Percentiles rank a stretch among this genome's conserved stretches.
Conservation (phyloP, 2,113 vertebrate species). For the Corapipo altera region DNA sequence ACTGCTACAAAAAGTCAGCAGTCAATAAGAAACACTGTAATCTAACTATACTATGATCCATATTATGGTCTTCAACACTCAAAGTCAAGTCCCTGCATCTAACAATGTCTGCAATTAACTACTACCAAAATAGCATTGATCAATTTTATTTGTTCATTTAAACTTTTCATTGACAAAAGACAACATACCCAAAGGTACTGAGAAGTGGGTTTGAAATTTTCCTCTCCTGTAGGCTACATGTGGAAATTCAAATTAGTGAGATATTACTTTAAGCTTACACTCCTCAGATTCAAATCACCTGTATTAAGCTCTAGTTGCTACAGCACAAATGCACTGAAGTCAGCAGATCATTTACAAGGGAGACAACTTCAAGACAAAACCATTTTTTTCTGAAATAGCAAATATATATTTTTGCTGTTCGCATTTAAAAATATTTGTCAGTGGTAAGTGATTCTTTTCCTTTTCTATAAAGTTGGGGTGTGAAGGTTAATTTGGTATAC, state of each 20-base stretch:
- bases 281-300: not conserved
- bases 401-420: not conserved
- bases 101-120: not conserved
- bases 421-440: not conserved
- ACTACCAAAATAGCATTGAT: not conserved
- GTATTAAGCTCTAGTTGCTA: not conserved
- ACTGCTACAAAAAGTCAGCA: not conserved
- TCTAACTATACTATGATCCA: not conserved
- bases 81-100: not conserved
- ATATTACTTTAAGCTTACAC: not conserved
- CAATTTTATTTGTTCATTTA: not conserved
- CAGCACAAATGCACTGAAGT: not conserved
- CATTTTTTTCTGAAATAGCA: not conserved
- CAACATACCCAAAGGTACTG: not conserved
- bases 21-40: not conserved
- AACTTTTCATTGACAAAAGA: not conserved
- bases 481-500: not conserved
- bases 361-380: not conserved
- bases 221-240: not conserved
- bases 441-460: not conserved
- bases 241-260: not conserved
- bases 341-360: not conserved
- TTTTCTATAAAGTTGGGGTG: not conserved
- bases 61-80: not conserved
- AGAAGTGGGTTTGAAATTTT: not conserved